Evolutionary conservation across 2,113 vertebrate genomes (phyloP).

Genomic region (Ranitomeya imitator): DNA sequence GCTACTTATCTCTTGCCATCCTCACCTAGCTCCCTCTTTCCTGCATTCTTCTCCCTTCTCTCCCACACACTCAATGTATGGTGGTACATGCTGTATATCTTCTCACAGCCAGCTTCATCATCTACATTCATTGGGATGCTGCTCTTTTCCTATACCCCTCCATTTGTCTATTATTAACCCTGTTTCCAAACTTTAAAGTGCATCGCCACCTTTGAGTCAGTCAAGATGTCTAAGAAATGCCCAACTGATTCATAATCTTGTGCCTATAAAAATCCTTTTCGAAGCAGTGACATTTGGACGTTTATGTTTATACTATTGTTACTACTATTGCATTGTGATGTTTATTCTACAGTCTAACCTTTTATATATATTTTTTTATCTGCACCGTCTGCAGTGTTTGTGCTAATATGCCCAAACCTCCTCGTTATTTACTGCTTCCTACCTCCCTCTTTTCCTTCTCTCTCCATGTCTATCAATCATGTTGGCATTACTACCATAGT

Average conservation of each 20-base stretch:
- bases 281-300: not conserved
- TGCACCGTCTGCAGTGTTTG: not conserved
- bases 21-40: conserved; percentile 32
- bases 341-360: not conserved
- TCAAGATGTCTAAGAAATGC: not conserved
- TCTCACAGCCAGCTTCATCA: not conserved
- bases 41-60: conserved; percentile 32
- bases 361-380: not conserved
- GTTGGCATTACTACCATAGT: not conserved
- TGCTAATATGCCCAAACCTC: not conserved
- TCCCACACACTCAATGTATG: conserved; percentile 24
- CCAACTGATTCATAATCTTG: not conserved
- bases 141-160: not conserved
- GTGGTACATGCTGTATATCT: not conserved
- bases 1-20: conserved; percentile 15
- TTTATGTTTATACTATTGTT: not conserved
- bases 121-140: not conserved
- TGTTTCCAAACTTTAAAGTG: not conserved
- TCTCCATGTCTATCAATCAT: conserved; percentile 3
- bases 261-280: not conserved
- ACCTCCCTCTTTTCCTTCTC: not conserved
- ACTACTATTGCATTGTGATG: not conserved
- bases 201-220: not conserved
- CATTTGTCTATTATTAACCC: not conserved
- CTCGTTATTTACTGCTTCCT: not conserved